These are phyloP conservation scores for Leptocoma aspasia DNA, from an alignment of 2,113 vertebrate species.

Conservation along the genomic window DNA sequence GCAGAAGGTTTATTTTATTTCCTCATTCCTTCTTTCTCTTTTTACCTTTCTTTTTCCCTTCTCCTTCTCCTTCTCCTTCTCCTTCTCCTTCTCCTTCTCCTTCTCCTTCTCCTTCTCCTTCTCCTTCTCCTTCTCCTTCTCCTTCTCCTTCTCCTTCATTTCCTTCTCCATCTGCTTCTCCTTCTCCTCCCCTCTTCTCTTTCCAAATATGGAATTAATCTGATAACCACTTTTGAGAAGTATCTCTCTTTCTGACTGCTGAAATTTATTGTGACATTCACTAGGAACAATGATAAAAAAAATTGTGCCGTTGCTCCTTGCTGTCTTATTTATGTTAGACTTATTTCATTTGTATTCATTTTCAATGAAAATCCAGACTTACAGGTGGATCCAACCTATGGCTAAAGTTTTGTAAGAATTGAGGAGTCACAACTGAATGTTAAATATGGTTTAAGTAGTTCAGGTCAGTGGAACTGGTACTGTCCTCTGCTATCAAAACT, in stretches of 20 bases:
- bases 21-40: no score
- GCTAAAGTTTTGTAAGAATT: not conserved
- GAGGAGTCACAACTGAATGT: not conserved
- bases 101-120: not conserved
- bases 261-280: not conserved
- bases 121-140: accelerated
- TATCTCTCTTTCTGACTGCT: not conserved
- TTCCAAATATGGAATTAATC: not conserved
- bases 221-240: not conserved
- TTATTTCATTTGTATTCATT: not conserved
- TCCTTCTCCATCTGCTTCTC: no score
- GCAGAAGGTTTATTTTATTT: accelerated
- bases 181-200: no score
- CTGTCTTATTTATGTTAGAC: not conserved
- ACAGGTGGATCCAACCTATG: not conserved
- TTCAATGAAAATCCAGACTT: not conserved
- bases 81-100: not conserved
- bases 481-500: not conserved
- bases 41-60: no score
- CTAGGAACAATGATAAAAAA: not conserved
- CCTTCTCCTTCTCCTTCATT: no score
- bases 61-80: not conserved
- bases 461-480: not conserved
- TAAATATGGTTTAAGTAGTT: not conserved
- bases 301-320: not conserved